Evolutionary conservation across 2,888 invertebrate species (phyloP), one percentile per base, ranked within the genome.

Genomic region (Rotaria macrura): DNA sequence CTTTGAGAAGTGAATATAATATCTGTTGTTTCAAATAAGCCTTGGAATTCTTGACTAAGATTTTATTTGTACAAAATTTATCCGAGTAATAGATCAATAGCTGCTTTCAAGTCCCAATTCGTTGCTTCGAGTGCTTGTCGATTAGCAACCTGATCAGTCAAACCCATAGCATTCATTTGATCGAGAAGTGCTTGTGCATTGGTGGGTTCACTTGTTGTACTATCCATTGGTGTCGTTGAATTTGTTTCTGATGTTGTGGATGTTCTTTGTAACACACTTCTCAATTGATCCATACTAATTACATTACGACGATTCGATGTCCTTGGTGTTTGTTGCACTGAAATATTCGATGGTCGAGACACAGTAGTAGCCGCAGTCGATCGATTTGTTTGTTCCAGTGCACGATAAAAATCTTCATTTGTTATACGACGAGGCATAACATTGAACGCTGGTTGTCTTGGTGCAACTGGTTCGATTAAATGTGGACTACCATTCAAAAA

Each of bases 331-430:
- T 34, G 65, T 65, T 29, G 65, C 34, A 29, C 7, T 65, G 65
- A 34, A 29, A 65, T 17, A 65, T 65, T 65, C 29, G 65, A 65
- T 65, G 65, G 14, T 34, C 65, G 65, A 29, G 65, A 29, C 5
- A 3, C 20, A 29, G 3, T 49, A 17, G 49, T 49, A 43, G 43
- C 43, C 43, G 57, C 29, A 20, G 65, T 17, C 20, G 34, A 65
- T 65, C 65, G 65, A 65, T 65, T 65, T 65, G 65, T 65, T 65
- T 65, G 65, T 65, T 65, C 65, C 34, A 65, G 65, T 65, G 65
- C 65, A 65, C 65, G 65, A 65, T 34, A 65, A 65, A 65, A 65
- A 65, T 65, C 65, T 65, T 65, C 65, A 20, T 65, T 65, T 1
- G 65, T 65, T 29, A 65, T 65, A 65, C 65, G 65, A 17, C 65